phyloP scores from a whole-genome alignment of 2,113 vertebrate species.

The Hoplias malabaricus region DNA sequence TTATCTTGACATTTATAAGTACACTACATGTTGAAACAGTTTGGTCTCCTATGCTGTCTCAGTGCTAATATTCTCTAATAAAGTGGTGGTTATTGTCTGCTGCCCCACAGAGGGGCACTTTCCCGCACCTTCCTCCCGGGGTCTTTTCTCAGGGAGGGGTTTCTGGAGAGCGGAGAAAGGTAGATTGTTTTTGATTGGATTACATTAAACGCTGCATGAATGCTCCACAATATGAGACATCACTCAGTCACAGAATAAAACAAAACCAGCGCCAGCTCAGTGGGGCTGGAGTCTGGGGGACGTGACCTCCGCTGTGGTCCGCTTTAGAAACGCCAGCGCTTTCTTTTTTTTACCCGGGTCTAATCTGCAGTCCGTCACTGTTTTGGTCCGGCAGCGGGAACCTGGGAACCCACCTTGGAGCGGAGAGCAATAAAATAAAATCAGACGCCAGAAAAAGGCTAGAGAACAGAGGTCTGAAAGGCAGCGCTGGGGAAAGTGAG shows the following conservation, averaged over 20 bases:
- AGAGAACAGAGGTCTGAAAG: constrained; percentile 68
- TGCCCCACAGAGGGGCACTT: not conserved
- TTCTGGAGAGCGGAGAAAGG: constrained; percentile 13
- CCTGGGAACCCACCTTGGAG: constrained; percentile 64
- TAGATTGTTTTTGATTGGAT: constrained; percentile 52
- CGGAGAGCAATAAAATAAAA: constrained; percentile 70
- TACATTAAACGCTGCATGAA: constrained; percentile 82
- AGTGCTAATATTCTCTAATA: not conserved
- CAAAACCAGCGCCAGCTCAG: constrained; percentile 75
- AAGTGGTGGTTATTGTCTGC: not conserved
- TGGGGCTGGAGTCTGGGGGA: constrained; percentile 66
- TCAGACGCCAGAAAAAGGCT: constrained; percentile 69
- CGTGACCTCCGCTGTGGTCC: constrained; percentile 83
- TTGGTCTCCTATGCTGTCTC: not conserved
- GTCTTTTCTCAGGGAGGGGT: not conserved
- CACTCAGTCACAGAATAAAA: constrained; percentile 80
- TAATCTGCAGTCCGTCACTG: constrained; percentile 39
- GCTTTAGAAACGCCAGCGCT: constrained; percentile 77
- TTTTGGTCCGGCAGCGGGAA: constrained; percentile 45
- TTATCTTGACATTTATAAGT: too few relatives aligned
- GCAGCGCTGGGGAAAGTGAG: constrained; percentile 68
- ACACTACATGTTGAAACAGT: not conserved
- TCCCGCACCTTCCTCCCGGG: constrained; percentile 4
- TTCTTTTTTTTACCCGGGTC: constrained; percentile 58
- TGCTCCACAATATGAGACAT: constrained; percentile 83